These are phyloP conservation scores for Epistrophella euchroma DNA, from an alignment of 2,888 invertebrate species.

Conservation along the genomic window DNA sequence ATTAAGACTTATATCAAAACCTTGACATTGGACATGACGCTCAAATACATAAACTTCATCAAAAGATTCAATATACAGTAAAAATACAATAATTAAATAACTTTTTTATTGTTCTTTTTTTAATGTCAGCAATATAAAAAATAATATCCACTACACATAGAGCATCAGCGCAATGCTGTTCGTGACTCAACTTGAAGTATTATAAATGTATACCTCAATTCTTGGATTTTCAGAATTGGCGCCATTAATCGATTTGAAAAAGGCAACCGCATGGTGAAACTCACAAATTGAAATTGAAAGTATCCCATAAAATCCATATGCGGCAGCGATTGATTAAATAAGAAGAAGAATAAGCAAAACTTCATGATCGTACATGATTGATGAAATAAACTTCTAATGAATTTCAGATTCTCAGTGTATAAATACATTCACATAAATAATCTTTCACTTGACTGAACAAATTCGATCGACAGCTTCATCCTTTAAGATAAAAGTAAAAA, in stretches of 20 bases:
- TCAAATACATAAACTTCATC: not conserved
- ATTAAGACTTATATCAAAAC: not conserved
- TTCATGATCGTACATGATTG: constrained; percentile 5
- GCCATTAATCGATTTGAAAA: not conserved
- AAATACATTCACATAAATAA: too few species aligned
- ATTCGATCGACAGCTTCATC: not conserved
- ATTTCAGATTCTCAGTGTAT: too few species aligned
- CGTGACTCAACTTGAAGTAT: not conserved
- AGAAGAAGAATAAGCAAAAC: not conserved
- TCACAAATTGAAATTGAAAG: constrained; percentile 22
- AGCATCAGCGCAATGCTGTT: not conserved
- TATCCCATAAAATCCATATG: constrained; percentile 15
- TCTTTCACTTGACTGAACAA: not conserved
- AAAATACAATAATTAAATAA: not conserved
- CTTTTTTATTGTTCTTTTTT: not conserved
- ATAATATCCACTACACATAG: not conserved
- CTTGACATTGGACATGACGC: not conserved
- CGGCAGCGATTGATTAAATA: not conserved
- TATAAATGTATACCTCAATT: not conserved
- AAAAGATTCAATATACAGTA: not conserved
- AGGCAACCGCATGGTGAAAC: not conserved
- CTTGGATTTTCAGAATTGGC: not conserved
- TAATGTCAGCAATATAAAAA: not conserved
- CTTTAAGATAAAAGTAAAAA: not conserved
- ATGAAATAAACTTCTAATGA: constrained; percentile 16